phyloP scores from a whole-genome alignment of 2,888 invertebrate genomes.

The Ypsolopha scabrella region DNA sequence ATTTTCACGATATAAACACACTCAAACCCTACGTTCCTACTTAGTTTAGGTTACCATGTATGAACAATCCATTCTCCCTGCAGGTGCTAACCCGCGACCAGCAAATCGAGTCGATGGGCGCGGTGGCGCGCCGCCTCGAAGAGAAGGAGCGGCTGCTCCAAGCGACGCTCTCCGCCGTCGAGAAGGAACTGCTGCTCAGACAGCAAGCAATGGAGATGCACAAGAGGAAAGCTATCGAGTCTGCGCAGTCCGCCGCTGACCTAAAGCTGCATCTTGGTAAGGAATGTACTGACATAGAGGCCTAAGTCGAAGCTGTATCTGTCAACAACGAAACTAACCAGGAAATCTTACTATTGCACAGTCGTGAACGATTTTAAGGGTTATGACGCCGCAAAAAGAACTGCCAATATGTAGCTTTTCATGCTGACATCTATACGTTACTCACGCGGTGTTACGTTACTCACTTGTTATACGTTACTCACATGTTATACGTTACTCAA shows the following conservation, averaged over 20 bases:
- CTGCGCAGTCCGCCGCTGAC: constrained; percentile 97
- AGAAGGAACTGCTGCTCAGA: constrained; percentile 91
- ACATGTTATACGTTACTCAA: no score
- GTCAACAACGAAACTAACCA: no score
- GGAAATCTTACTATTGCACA: neutral
- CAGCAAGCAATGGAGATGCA: constrained; percentile 99
- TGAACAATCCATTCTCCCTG: neutral
- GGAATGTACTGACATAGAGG: neutral
- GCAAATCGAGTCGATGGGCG: constrained; percentile 95
- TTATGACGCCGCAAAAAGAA: no score
- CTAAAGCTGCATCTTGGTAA: constrained; percentile 92
- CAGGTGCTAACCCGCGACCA: constrained; percentile 82
- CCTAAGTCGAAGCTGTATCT: no score
- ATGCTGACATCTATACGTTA: no score
- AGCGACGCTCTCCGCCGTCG: constrained; percentile 90
- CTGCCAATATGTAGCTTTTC: no score
- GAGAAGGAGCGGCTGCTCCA: constrained; percentile 96
- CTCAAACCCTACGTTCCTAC: no score
- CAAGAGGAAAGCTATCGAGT: constrained; percentile 97
- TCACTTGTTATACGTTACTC: no score
- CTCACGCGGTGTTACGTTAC: no score
- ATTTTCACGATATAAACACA: no score
- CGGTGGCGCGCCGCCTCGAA: constrained; percentile 92
- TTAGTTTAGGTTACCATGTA: no score
- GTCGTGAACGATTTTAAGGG: no score